A percentile compares a stretch with the other conserved stretches of the same genome.
phyloP scores from a whole-genome alignment of 37 sponge, comb jelly and placozoan genomes.

The Aplysina aerophoba region DNA sequence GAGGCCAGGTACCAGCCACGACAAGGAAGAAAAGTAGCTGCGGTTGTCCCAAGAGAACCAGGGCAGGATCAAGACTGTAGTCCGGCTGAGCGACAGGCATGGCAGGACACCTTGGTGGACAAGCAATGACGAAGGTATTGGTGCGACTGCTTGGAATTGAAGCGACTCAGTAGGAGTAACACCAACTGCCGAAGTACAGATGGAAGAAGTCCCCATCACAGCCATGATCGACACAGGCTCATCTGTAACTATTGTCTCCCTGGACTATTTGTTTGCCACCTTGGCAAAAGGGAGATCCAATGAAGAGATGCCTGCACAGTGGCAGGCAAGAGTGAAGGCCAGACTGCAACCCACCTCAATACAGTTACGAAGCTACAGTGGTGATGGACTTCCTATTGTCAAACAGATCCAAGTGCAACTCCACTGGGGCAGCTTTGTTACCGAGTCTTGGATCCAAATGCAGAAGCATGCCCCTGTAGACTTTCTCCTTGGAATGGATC shows the following conservation, averaged over 20 bases:
- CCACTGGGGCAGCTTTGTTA: too few relatives aligned
- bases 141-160: too few relatives aligned
- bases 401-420: too few relatives aligned
- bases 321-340: neutral
- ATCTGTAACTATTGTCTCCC: constrained; percentile 31
- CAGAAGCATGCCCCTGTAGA: neutral
- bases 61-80: too few relatives aligned
- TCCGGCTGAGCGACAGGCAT: too few relatives aligned
- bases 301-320: neutral
- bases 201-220: neutral
- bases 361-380: constrained; percentile 47
- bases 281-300: neutral
- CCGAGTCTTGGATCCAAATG: neutral
- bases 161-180: constrained; percentile 28
- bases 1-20: too few relatives aligned
- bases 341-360: constrained; percentile 24
- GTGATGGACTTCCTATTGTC: constrained; percentile 15
- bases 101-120: too few relatives aligned
- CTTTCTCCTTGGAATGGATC: neutral
- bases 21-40: too few relatives aligned
- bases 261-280: constrained; percentile 12
- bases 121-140: too few relatives aligned
- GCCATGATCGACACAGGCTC: constrained; percentile 42
- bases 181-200: neutral
- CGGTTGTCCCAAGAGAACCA: too few relatives aligned